These are phyloP conservation scores for Sylvilagus floridanus DNA, from an alignment of 2,797 vertebrate species.

Conservation along the genomic window DNA sequence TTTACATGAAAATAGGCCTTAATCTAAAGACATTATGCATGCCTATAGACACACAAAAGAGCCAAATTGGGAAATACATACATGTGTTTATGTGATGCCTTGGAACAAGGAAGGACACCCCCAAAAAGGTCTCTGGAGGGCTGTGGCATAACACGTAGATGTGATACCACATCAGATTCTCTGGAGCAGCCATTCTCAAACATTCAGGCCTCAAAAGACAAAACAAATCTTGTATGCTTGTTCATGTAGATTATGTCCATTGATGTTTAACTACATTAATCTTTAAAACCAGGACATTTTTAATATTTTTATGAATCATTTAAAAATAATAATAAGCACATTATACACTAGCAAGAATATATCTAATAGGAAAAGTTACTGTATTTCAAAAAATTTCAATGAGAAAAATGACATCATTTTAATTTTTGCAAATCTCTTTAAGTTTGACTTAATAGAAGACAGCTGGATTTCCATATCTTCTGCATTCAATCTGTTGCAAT, in stretches of 20 bases:
- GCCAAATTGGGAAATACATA: background rate
- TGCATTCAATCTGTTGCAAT: constrained; percentile 67
- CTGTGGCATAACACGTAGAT: too few species aligned
- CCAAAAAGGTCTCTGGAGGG: background rate
- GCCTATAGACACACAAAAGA: background rate
- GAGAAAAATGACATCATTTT: constrained; percentile 42
- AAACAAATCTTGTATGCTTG: background rate
- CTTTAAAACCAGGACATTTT: background rate
- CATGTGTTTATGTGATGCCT: background rate
- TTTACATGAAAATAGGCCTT: background rate
- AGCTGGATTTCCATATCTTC: constrained; percentile 73
- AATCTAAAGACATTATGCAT: background rate
- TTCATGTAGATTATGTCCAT: background rate
- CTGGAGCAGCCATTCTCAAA: background rate
- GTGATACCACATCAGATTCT: background rate
- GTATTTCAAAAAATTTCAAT: background rate
- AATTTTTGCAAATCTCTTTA: constrained; percentile 63
- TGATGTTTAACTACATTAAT: constrained; percentile 7
- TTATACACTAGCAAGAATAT: background rate
- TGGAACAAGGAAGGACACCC: background rate
- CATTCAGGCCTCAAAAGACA: background rate
- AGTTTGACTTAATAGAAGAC: constrained; percentile 61
- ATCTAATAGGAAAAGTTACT: background rate
- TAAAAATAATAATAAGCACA: constrained; percentile 1
- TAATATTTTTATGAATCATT: constrained; percentile 19